Base-by-base conservation (phyloP, 2,888 invertebrate species). In the Galeruca laticollis region DNA sequence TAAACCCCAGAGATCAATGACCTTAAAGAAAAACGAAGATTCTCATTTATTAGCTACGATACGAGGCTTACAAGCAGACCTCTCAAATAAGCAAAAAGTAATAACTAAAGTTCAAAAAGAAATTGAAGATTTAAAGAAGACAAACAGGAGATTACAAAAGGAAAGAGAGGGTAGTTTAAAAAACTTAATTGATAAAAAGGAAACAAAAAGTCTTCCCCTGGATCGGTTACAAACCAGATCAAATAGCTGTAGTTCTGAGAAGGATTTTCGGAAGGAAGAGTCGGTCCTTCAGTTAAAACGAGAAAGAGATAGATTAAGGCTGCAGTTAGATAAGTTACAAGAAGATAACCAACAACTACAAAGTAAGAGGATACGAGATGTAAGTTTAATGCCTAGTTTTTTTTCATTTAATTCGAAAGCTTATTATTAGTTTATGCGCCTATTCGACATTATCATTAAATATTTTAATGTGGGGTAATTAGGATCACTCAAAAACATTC, bases 11-110 rank as follows among this genome's bases (percentile, higher is more conserved):
- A 75, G 73, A 69, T 60, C 73, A 13, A 65, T 69, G 5, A 60
- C 47, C 9, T 56, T 35, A 10, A 67, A 62, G n/a, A 72, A 64
- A 57, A 67, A 54, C 21, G 93, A 93, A 78, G 94, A 94, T 76
- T 88, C 92, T 37, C 93, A 94, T 86, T 87, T 94, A 57, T 84
- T 94, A 26, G 93, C 94, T 0, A 94, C 94, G 0, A 93, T 94
- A 77, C 90, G 94, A 71, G 94, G 94, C 2, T 86, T 94, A 80
- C 92, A 94, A 81, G 84, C 91, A 0, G 94, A 94, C 80, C 82
- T 94, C 61, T 88, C 90, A 3, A 89, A 89, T 37, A 94, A 94
- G 83, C 94, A 94, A 78, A 92, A 93, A 76, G 89, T 90, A 1
- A 13, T 69, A 6, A 87, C 88, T 40, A 92, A 92, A 74, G 86